Evolutionary conservation across 2,113 vertebrate genomes (phyloP), one percentile per base, ranked within the genome.

Genomic region (Dipodomys ordii): DNA sequence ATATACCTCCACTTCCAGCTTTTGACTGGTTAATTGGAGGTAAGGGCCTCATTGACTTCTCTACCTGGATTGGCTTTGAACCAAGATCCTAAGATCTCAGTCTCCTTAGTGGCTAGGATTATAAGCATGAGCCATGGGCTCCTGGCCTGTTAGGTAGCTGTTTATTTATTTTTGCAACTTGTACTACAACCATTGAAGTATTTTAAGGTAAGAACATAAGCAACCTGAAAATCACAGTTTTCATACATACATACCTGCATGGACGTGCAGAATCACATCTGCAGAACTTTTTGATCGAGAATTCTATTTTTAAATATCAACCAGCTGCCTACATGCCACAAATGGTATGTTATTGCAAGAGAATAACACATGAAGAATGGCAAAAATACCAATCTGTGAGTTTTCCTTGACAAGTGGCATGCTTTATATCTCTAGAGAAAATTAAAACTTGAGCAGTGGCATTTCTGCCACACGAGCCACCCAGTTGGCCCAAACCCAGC

Each of bases 401-500:
- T 78, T 96, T 90, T 35, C 44, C 72, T 32, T 20, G 39, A 44
- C 76, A 90, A 84, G 83, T 23, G 87, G 39, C 74, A 81, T 10
- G 71, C 57, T 86, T 91, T 39, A 25, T 90, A 83, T 87, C 91
- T 90, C 67, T 88, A 35, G 72, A 90, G 77, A 89, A 89, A 95
- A 83, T 67, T 25, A 86, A 92, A 94, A 68, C 73, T 80, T 95
- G 25, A 46, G 69, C 30, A 60, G 39, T 27, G 89, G 78, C 30
- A 28, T 82, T 87, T 84, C 49, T 85, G 76, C 87, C 87, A 87
- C 81, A 73, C 2, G 30, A 88, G 84, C 93, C 86, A 68, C 85
- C 86, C 28, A 74, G 71, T 20, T 12, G 19, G 39, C 64, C 30
- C 72, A 49, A 83, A 64, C 15, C n/a, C 46, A 28, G 7, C 71